Evolutionary conservation across 2,797 vertebrate genomes (phyloP).

Genomic region (Typhlichthys eigenmanni): DNA sequence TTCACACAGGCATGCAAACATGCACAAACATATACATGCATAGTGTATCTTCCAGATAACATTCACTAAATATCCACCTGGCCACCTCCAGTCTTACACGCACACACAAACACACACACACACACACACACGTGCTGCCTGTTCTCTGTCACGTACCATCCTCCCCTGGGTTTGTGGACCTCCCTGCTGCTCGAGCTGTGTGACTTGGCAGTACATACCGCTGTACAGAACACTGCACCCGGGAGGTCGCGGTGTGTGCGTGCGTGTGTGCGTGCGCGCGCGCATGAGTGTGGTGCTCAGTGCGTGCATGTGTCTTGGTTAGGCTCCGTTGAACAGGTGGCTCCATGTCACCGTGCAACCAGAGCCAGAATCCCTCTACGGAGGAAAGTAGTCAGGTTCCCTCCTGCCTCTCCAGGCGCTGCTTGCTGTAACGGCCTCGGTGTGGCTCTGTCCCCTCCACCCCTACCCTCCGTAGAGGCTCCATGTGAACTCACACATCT

Average conservation of each 20-base stretch:
- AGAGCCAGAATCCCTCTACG: constrained; percentile 33
- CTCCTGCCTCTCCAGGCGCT: constrained; percentile 48
- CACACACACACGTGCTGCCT: constrained; percentile 39
- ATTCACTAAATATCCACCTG: constrained; percentile 22
- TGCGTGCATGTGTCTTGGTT: constrained; percentile 31
- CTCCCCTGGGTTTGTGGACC: constrained; percentile 71
- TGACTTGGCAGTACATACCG: constrained; percentile 72
- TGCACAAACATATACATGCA: background rate
- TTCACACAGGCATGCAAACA: constrained; percentile 18
- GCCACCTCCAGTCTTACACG: constrained; percentile 26
- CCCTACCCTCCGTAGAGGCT: constrained; percentile 25
- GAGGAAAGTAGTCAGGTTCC: constrained; percentile 43
- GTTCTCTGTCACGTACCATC: constrained; percentile 77
- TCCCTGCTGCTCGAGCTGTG: constrained; percentile 75
- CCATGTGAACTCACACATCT: constrained; percentile 46
- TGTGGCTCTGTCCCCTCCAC: constrained; percentile 41
- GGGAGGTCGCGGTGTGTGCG: constrained; percentile 54
- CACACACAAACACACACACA: constrained; percentile 14
- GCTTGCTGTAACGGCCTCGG: constrained; percentile 49
- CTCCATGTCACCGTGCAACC: constrained; percentile 50
- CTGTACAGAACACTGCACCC: constrained; percentile 54
- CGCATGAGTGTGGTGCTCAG: constrained; percentile 24
- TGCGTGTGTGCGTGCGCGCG: constrained; percentile 32
- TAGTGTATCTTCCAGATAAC: constrained; percentile 5
- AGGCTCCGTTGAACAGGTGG: constrained; percentile 74